Evolutionary conservation across 2,797 vertebrate species (phyloP).

Genomic region (Halcyon smyrnensis): DNA sequence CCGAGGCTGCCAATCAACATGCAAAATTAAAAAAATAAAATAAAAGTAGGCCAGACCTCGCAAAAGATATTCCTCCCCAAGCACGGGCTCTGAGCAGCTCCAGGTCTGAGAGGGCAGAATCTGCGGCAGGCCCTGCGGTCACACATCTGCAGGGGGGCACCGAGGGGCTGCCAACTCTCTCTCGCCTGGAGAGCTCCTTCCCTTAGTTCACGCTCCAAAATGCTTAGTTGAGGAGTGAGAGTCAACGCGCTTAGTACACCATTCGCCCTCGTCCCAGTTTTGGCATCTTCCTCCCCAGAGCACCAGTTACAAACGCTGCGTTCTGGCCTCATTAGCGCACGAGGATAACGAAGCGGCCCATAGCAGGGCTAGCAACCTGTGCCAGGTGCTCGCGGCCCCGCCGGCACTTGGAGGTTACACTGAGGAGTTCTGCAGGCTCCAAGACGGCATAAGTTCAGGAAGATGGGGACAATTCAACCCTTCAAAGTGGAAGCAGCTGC

Average conservation of each 20-base stretch:
- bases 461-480: neutral
- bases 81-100: neutral
- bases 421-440: slow-evolving; percentile 38
- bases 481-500: slow-evolving; percentile 41
- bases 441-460: neutral
- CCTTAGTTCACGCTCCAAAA: neutral
- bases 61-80: neutral
- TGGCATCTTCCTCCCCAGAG: slow-evolving; percentile 38
- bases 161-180: rapidly evolving
- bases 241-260: neutral
- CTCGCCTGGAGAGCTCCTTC: neutral
- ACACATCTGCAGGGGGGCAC: neutral
- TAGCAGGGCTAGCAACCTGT: neutral
- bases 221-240: neutral
- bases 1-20: slow-evolving; percentile 20
- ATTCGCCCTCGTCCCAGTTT: neutral
- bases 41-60: neutral
- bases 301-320: neutral
- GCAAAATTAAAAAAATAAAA: neutral
- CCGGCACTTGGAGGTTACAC: neutral
- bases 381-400: neutral
- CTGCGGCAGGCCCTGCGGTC: neutral
- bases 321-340: neutral
- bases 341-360: rapidly evolving
- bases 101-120: neutral